phyloP scores from a whole-genome alignment of 2,113 vertebrate genomes.

The Noturus placidus region DNA sequence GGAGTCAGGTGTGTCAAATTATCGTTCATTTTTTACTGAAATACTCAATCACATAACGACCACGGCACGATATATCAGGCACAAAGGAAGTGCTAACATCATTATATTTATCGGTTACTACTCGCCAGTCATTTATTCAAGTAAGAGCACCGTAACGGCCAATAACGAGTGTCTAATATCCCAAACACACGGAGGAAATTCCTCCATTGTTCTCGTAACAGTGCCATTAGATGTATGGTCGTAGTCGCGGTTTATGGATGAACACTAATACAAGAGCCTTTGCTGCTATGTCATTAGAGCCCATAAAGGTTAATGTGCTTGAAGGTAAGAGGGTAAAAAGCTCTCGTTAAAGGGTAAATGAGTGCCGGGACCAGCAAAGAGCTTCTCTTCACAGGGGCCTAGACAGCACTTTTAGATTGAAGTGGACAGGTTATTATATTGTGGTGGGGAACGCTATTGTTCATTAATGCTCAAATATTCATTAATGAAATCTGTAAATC shows the following conservation, averaged over 20 bases:
- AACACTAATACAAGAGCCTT: constrained; percentile 67
- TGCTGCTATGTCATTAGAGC: constrained; percentile 64
- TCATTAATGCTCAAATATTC: background rate
- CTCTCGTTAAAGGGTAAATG: constrained; percentile 65
- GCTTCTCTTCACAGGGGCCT: constrained; percentile 21
- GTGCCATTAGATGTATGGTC: constrained; percentile 18
- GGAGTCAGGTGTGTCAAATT: background rate
- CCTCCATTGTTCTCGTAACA: constrained; percentile 8
- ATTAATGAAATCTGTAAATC: constrained; percentile 4
- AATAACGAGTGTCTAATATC: constrained; percentile 5
- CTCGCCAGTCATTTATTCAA: background rate
- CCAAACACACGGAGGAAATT: constrained; percentile 17
- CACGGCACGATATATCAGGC: background rate
- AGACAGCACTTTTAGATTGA: background rate
- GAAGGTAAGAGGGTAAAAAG: constrained; percentile 54
- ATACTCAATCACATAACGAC: background rate
- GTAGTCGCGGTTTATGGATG: constrained; percentile 68
- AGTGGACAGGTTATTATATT: background rate
- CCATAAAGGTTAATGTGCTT: constrained; percentile 65
- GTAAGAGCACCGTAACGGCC: background rate
- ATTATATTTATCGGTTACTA: background rate
- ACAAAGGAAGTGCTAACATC: background rate
- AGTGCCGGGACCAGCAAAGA: constrained; percentile 63
- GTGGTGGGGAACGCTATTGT: background rate
- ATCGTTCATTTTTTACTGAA: background rate